Evolutionary conservation across 2,797 vertebrate species (phyloP).

Genomic region (Rhinoraja longicauda): DNA sequence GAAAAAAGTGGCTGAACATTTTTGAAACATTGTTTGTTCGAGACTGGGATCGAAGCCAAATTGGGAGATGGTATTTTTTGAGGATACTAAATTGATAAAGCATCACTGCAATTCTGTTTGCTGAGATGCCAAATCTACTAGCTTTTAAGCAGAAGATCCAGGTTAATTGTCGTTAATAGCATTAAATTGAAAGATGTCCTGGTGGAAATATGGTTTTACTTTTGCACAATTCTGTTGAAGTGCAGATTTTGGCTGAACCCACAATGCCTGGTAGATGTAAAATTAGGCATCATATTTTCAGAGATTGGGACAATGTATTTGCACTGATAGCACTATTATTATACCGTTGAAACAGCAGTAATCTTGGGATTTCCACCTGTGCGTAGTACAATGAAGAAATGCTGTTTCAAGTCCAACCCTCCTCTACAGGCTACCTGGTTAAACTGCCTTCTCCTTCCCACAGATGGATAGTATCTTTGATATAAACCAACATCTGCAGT

Average conservation of each 20-base stretch:
- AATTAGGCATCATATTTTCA: not conserved
- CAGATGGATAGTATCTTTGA: too few species aligned
- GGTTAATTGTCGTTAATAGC: not conserved
- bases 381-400: too few species aligned
- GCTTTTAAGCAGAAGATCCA: too few species aligned
- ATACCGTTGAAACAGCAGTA: too few species aligned
- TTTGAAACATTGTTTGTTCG: conserved; percentile 1
- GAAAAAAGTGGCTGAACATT: not conserved
- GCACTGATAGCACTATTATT: too few species aligned
- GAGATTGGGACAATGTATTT: not conserved
- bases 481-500: too few species aligned
- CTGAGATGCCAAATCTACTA: not conserved
- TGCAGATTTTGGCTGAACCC: not conserved
- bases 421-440: too few species aligned
- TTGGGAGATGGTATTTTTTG: not conserved
- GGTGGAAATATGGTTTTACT: not conserved
- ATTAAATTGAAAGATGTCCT: not conserved
- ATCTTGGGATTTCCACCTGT: too few species aligned
- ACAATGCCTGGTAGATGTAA: not conserved
- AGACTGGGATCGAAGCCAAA: conserved; percentile 7
- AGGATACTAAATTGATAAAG: not conserved
- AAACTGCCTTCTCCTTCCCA: too few species aligned
- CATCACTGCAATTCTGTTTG: not conserved
- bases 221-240: not conserved
- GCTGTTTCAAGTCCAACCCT: too few species aligned